Evolutionary conservation across 2,113 vertebrate species (phyloP).

Genomic region (Promerops cafer): DNA sequence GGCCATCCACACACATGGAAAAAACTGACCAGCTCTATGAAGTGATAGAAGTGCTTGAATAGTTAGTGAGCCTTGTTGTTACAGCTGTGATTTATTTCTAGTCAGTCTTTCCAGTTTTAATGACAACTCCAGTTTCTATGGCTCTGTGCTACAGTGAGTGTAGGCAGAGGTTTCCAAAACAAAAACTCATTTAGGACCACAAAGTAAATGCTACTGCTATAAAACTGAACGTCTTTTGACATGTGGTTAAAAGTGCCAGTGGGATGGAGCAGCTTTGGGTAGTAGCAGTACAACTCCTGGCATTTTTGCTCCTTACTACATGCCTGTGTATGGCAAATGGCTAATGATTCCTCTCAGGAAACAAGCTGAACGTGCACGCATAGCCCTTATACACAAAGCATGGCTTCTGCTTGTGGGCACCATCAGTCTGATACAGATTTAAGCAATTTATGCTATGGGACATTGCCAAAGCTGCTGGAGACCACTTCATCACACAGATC

Average conservation of each 20-base stretch:
- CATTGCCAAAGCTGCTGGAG: constrained; percentile 29
- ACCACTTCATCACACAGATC: constrained; percentile 33
- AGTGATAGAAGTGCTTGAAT: background rate
- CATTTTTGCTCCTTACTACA: constrained; percentile 23
- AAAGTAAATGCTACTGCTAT: background rate
- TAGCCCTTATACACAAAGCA: background rate
- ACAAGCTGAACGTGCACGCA: constrained; percentile 17
- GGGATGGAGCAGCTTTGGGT: background rate
- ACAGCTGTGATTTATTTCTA: background rate
- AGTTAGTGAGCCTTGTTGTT: background rate
- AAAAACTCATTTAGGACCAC: background rate
- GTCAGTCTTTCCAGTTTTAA: background rate
- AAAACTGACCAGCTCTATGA: background rate
- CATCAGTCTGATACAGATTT: constrained; percentile 25
- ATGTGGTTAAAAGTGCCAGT: background rate
- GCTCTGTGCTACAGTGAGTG: background rate
- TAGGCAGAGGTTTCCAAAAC: background rate
- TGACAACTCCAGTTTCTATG: background rate
- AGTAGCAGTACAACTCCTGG: background rate
- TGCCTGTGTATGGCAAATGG: background rate
- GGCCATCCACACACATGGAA: background rate
- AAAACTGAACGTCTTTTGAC: background rate
- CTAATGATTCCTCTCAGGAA: background rate
- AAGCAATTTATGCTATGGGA: constrained; percentile 12
- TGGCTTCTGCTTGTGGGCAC: background rate